Conservation (phyloP, 2,888 invertebrate genomes). For the Mamestra brassicae region DNA sequence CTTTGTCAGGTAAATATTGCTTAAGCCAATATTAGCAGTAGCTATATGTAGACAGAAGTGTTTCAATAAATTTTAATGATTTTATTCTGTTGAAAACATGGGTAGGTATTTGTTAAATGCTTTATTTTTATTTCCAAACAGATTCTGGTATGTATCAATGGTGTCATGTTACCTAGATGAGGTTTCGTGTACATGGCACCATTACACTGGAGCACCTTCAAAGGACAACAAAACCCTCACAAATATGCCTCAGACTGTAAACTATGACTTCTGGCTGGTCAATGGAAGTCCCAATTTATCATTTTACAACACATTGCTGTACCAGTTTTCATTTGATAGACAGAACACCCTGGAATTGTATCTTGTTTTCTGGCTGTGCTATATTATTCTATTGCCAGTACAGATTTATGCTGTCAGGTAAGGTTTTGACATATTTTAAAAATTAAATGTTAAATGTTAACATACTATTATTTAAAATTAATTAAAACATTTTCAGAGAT, state of each 20-base stretch:
- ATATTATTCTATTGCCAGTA: constrained; percentile 96
- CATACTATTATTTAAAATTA: constrained; percentile 33
- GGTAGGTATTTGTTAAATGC: neutral
- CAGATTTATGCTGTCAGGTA: constrained; percentile 96
- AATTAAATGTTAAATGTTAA: constrained; percentile 8
- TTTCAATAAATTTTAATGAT: neutral
- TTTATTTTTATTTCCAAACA: constrained; percentile 83
- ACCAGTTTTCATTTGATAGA: constrained; percentile 99
- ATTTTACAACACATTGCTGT: constrained; percentile 96
- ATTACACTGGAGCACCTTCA: constrained; percentile 89
- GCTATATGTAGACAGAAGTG: neutral
- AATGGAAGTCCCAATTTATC: constrained; percentile 98
- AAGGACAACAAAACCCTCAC: constrained; percentile 81
- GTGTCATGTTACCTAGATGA: constrained; percentile 97
- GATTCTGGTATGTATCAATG: constrained; percentile 99
- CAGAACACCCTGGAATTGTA: constrained; percentile 98
- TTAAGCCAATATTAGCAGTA: neutral
- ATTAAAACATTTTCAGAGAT: constrained; percentile 57
- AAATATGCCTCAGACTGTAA: constrained; percentile 81
- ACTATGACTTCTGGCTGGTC: constrained; percentile 98
- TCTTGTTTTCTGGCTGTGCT: constrained; percentile 96
- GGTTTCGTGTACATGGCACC: constrained; percentile 96
- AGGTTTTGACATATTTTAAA: constrained; percentile 48
- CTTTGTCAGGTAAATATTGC: neutral
- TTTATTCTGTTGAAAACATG: neutral